A percentile compares a stretch with the other conserved stretches of the same genome.
These are phyloP conservation scores for Zaprionus taronus DNA, from an alignment of 1,140 invertebrate genomes.

Conservation along the genomic window DNA sequence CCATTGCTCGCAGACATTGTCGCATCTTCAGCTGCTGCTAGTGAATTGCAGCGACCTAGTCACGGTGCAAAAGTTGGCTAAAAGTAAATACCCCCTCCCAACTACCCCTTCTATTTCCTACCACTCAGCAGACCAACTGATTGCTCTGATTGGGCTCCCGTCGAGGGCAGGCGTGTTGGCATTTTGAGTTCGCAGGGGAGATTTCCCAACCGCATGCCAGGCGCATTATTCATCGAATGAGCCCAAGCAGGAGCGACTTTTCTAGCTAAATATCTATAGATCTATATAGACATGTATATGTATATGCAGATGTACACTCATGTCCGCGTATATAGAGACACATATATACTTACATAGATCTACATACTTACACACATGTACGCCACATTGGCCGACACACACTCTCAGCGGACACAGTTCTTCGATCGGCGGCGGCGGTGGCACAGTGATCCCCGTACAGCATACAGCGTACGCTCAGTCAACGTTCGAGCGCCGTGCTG, in stretches of 20 bases:
- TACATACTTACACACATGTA: background rate
- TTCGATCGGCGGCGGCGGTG: constrained; percentile 14
- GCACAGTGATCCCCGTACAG: constrained; percentile 25
- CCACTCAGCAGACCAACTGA: background rate
- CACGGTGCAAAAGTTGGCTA: constrained; percentile 13
- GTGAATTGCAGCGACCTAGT: constrained; percentile 10
- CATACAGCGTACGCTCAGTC: constrained; percentile 53
- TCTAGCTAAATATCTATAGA: constrained; percentile 15
- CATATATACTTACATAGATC: constrained; percentile 3
- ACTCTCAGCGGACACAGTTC: background rate
- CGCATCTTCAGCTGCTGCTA: background rate
- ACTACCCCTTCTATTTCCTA: background rate
- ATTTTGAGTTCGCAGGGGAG: constrained; percentile 27
- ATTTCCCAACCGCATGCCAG: constrained; percentile 48
- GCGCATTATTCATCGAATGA: constrained; percentile 40
- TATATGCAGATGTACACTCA: constrained; percentile 1
- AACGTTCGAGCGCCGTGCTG: constrained; percentile 64
- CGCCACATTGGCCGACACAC: constrained; percentile 5
- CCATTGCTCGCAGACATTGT: background rate
- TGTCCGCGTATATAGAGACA: constrained; percentile 1
- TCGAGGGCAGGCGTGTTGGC: constrained; percentile 11
- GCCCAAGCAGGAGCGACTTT: constrained; percentile 22
- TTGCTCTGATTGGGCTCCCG: background rate
- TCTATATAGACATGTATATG: background rate
- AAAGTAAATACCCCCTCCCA: background rate